Evolutionary conservation across 2,797 vertebrate genomes (phyloP).

Genomic region (Ctenochaetus hawaiiensis): DNA sequence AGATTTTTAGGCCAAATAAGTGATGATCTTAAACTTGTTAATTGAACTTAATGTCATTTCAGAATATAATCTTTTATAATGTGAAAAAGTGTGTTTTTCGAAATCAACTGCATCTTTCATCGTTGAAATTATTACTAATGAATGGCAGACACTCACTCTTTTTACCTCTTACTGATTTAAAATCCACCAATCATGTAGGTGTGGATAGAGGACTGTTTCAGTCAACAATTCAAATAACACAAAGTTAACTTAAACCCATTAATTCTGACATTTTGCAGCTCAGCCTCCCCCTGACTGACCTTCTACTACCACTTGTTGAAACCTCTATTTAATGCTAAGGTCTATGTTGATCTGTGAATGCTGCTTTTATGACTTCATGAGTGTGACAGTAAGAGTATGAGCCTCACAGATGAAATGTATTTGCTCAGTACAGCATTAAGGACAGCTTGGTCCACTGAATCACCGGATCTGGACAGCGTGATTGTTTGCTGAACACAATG

Average conservation of each 20-base stretch:
- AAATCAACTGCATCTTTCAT: constrained; percentile 10
- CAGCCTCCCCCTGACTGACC: constrained; percentile 4
- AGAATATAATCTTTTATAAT: constrained; percentile 37
- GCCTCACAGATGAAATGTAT: constrained; percentile 18
- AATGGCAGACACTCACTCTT: constrained; percentile 13
- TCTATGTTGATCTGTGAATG: constrained; percentile 40
- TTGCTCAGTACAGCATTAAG: constrained; percentile 13
- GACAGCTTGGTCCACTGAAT: constrained; percentile 14
- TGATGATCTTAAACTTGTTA: constrained; percentile 8
- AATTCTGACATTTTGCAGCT: constrained; percentile 8
- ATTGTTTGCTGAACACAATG: constrained; percentile 55
- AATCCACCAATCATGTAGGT: constrained; percentile 6
- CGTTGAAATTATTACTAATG: constrained; percentile 18
- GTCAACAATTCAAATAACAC: neutral
- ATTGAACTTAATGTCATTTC: constrained; percentile 13
- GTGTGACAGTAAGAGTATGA: neutral
- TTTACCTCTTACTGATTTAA: constrained; percentile 13
- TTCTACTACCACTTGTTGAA: constrained; percentile 13
- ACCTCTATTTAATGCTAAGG: constrained; percentile 23
- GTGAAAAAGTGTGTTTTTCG: constrained; percentile 16
- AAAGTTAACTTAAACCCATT: constrained; percentile 8
- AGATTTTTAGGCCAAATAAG: constrained; percentile 8
- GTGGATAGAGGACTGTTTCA: neutral
- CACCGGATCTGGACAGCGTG: constrained; percentile 31
- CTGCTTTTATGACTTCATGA: constrained; percentile 15